Evolutionary conservation across 2,888 invertebrate genomes (phyloP), one percentile per base, ranked within the genome.

Genomic region (Aphidoletes aphidimyza): DNA sequence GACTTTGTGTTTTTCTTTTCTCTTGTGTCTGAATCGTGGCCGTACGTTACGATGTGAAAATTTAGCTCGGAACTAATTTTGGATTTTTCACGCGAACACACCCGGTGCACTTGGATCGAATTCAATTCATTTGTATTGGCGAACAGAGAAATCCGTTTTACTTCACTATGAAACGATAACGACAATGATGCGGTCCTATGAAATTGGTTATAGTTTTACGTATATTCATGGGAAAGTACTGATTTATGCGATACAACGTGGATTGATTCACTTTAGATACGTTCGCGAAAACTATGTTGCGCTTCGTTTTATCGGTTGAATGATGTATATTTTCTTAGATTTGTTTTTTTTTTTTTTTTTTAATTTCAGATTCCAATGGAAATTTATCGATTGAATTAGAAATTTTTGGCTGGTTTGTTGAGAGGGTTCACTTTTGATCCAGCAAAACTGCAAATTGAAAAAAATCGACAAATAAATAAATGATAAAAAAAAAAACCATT

Each of bases 141-240:
- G 5, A 11, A 6, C 22, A 11, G 26, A 54, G 11, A 54, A 49
- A 47, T 19, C 54, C 54, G 54, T 54, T 54, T 54, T 54, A 54
- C 26, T 54, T 54, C 54, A 54, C 54, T 54, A 54, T 54, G 26
- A 54, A 54, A 54, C 54, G 54, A 54, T 54, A 54, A 54, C 54
- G 54, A 54, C 54, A 54, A 54, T 54, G 54, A 54, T 54, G 54
- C 3, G 54, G 54, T 54, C 54, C 54, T 54, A 54, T 54, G 26
- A 54, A 54, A 54, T 54, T 54, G 54, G 54, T 54, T 54, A 54
- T 54, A 26, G 54, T 54, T 54, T 54, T 54, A 54, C 54, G 54
- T 54, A 54, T 54, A 54, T 54, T 54, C 54, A 54, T 54, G 54
- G 54, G 54, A 54, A 54, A 54, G 54, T 54, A 54, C 22, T 54